Base-by-base conservation (phyloP, 2,113 vertebrate species). In the Percopsis transmontana region DNA sequence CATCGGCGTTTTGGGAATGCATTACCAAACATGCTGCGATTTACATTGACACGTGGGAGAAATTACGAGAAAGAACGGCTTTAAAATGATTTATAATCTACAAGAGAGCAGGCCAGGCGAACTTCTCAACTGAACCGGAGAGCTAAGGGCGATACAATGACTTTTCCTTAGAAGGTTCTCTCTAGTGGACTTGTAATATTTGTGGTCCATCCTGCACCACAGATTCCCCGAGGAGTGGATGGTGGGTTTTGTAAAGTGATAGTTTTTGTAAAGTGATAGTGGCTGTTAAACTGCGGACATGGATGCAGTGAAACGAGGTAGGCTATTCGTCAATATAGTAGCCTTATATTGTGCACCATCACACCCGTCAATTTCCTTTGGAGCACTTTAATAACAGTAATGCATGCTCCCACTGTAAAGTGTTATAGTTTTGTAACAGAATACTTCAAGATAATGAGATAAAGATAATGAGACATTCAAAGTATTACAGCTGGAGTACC, bases 301-400 rank as follows among this genome's bases (percentile, higher is more conserved):
- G 89, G 88, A 90, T 0, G 78, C 5, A 8, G 64, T 70, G 47
- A 89, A 87, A 72, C 89, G 88, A 91, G 89, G 89, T 89, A 86
- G 2, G 76, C 16, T 38, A 12, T 12, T 12, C 19, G 16, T 16
- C 44, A 45, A 13, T n/a, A 16, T 47, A 33, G 27, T 47, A 47
- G 15, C 45, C 1, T 14, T 16, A 47, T 14, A 4, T 6, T 47
- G 39, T 40, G 39, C 39, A 1, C 39, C 39, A n/a, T n/a, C n/a
- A n/a, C n/a, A n/a, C n/a, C n/a, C n/a, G n/a, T n/a, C n/a, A n/a
- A n/a, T n/a, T n/a, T n/a, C n/a, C n/a, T n/a, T n/a, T n/a, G n/a
- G n/a, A n/a, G n/a, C n/a, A n/a, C n/a, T n/a, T n/a, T n/a, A n/a
- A n/a, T n/a, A n/a, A n/a, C n/a, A n/a, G n/a, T n/a, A n/a, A n/a